A percentile compares a stretch with the other conserved stretches of the same genome.
Conservation (phyloP, 30 jellyfish, hydroid and myxozoan genomes). For the Pseudorhiza aurosa region DNA sequence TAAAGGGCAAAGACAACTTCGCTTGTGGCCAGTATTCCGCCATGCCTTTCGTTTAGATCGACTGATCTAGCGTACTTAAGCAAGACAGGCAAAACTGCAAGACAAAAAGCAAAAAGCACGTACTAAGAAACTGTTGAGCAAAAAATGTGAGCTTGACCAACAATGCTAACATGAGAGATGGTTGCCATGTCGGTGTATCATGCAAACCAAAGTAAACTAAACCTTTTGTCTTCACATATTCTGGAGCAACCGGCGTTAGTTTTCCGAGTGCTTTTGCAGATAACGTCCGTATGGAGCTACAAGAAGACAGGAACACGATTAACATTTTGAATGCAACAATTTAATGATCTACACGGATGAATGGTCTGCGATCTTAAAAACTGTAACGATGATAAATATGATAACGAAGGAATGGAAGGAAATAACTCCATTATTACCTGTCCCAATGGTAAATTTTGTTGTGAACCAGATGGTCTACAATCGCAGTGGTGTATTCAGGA, state of each 20-base stretch:
- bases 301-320: not conserved
- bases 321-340: too few species aligned
- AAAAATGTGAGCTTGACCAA: too few species aligned
- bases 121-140: too few species aligned
- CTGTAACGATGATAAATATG: too few species aligned
- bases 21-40: slow-evolving; percentile 70
- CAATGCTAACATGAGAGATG: too few species aligned
- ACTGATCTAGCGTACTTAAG: slow-evolving; percentile 33
- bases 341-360: too few species aligned
- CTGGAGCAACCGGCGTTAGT: slow-evolving; percentile 62
- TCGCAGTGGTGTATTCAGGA: slow-evolving; percentile 65
- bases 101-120: not conserved
- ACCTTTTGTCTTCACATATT: slow-evolving; percentile 76
- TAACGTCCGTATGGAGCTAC: slow-evolving; percentile 67
- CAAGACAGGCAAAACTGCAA: slow-evolving; percentile 69
- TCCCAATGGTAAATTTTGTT: slow-evolving; percentile 86
- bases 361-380: too few species aligned
- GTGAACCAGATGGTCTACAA: slow-evolving; percentile 73
- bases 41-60: slow-evolving; percentile 81
- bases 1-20: slow-evolving; percentile 77
- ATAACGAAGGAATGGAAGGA: too few species aligned
- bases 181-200: too few species aligned
- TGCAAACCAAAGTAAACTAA: too few species aligned
- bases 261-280: slow-evolving; percentile 70
- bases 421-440: slow-evolving; percentile 38